Base-by-base conservation (phyloP, 1,140 invertebrate genomes). In the Brachionus asplanchnoidis region DNA sequence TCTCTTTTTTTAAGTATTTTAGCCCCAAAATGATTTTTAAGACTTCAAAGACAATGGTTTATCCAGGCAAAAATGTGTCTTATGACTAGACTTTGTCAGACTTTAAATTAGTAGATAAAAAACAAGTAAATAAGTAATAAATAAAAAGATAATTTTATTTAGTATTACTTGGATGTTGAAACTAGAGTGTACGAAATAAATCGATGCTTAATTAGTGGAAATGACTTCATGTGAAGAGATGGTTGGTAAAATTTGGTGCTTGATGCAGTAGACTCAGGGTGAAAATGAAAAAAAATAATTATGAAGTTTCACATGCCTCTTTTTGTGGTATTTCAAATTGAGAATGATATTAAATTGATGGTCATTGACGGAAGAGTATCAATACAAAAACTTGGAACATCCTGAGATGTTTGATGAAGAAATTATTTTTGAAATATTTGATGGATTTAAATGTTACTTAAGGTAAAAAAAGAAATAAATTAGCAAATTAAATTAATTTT, bases 231-330 rank as follows among this genome's bases (percentile, higher is more conserved):
- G 56, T 26, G 53, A 82, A 66, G 26, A 23, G 9, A 36, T 82
- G 9, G 9, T 36, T 7, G 28, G 32, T 20, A 36, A 82, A 65
- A 32, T 82, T 44, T 82, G 79, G 79, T 6, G 50, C 1, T 23
- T 66, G 40, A 82, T 82, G 50, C 66, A 65, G 26, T 66, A 82
- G 12, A 82, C 79, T n/a, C 53, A 65, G 11, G 79, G 56, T 11
- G 79, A 82, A 9, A 82, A 82, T 65, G 50, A 82, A 40, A 82
- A 65, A 82, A 82, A 46, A 20, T 28, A 6, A 82, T 40, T 36
- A 82, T 82, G 79, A 82, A 82, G 32, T 17, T 82, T 7, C 60
- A 60, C 78, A 82, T 82, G 78, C 78, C 78, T 40, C 50, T 82
- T n/a, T 82, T 82, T 46, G 78, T 82, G 8, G 44, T 82, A 40